Base-by-base conservation (phyloP, 2,888 invertebrate species). In the Acanthosepion lycidas region DNA sequence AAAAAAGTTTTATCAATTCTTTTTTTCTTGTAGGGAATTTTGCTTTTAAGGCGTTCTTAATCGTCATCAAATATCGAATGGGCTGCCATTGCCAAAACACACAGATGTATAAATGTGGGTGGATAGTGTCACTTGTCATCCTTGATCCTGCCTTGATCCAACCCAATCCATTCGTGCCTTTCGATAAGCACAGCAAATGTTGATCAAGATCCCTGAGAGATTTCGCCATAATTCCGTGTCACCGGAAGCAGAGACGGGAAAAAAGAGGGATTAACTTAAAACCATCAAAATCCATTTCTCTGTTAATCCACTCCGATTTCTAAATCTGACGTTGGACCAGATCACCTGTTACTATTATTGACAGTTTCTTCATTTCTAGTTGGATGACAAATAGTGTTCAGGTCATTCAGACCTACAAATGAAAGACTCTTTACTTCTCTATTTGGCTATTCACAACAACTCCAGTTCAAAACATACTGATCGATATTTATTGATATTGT, bases 201-300 rank as follows among this genome's bases (percentile, higher is more conserved):
- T 78, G 78, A 78, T 33, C 78, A 78, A 78, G 78, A 78, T 78
- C 78, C 78, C 5, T n/a, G 4, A 78, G 78, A 12, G 78, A 78
- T 78, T 78, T 78, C n/a, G n/a, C 78, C 78, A 78, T 78, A 78
- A 78, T 78, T 78, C 78, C n/a, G 78, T n/a, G 78, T 78, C 78
- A n/a, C n/a, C 78, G 78, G 78, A 78, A 78, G 28, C 78, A n/a
- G 9, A 78, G 78, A 33, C n/a, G 12, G n/a, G n/a, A n/a, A n/a
- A 5, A n/a, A n/a, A n/a, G n/a, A 78, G n/a, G 78, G 78, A 78
- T 78, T 78, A 78, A 78, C 78, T n/a, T 33, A 78, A 33, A 33
- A 12, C 78, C 78, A 78, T 78, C 78, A n/a, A n/a, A 78, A n/a
- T 78, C n/a, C 4, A 78, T 78, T 78, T 33, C 78, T 78, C n/a